A percentile compares a stretch with the other conserved stretches of the same genome.
phyloP scores from a whole-genome alignment of 2,113 vertebrate genomes.

The Poeciliopsis occidentalis region DNA sequence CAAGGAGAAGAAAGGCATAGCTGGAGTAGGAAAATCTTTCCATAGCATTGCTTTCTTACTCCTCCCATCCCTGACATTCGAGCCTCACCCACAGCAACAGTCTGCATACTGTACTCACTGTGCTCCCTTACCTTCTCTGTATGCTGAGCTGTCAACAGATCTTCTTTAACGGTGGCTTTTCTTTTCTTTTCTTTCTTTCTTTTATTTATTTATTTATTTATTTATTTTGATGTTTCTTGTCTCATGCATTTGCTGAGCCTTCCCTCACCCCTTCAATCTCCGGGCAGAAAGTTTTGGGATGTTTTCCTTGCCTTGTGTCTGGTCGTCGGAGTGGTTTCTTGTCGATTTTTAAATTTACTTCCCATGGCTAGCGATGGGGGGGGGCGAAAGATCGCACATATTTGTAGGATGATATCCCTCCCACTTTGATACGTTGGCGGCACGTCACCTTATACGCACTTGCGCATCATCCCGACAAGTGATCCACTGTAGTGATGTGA shows the following conservation, averaged over 20 bases:
- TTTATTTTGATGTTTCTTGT: neutral
- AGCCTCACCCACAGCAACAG: conserved; percentile 40
- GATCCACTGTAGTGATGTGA: conserved; percentile 27
- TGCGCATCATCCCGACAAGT: conserved; percentile 39
- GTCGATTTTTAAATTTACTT: conserved; percentile 53
- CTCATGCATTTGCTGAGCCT: neutral
- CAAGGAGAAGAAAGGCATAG: conserved; percentile 1
- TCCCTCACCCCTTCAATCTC: neutral
- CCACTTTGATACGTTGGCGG: conserved; percentile 76
- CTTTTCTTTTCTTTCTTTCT: too few species aligned
- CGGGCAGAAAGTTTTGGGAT: neutral
- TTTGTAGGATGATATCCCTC: conserved; percentile 81
- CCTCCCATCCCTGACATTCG: conserved; percentile 57
- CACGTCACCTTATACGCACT: conserved; percentile 76
- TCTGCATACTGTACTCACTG: conserved; percentile 63
- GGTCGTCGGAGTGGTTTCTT: conserved; percentile 36
- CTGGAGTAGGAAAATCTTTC: conserved; percentile 8
- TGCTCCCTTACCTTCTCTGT: conserved; percentile 22
- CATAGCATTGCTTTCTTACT: conserved; percentile 28
- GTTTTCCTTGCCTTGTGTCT: conserved; percentile 4
- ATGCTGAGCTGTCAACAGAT: conserved; percentile 10
- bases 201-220: neutral
- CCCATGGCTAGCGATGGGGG: conserved; percentile 2
- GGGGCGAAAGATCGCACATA: conserved; percentile 59
- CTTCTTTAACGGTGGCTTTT: neutral